phyloP scores from a whole-genome alignment of 2,888 invertebrate genomes.

The Sphinx pinastri region DNA sequence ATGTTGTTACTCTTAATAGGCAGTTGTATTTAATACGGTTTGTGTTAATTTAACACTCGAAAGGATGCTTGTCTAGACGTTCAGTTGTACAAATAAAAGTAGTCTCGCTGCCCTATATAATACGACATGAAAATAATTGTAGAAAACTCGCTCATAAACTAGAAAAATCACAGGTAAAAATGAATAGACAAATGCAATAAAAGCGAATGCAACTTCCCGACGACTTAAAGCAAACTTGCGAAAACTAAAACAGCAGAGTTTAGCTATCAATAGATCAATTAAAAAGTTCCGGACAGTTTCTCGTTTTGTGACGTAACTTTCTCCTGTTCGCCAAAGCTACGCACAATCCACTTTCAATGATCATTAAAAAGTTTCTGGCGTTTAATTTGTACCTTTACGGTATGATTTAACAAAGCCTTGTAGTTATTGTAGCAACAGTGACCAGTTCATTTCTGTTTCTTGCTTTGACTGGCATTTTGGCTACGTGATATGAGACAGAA shows the following conservation, averaged over 20 bases:
- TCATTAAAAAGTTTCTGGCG: slow-evolving; percentile 34
- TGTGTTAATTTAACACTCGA: no score
- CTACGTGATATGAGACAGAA: no score
- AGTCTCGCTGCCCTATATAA: no score
- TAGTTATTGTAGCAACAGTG: no score
- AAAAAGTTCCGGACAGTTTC: slow-evolving; percentile 31
- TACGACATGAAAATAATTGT: no score
- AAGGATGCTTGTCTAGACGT: no score
- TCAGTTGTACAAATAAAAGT: no score
- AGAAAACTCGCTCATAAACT: no score
- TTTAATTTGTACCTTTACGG: slow-evolving; percentile 25
- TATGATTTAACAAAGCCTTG: slow-evolving; percentile 7
- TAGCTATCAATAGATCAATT: slow-evolving; percentile 32
- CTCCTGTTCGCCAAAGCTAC: slow-evolving; percentile 23
- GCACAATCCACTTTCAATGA: slow-evolving; percentile 25
- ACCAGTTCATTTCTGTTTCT: no score
- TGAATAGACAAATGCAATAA: not conserved
- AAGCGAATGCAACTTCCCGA: slow-evolving; percentile 19
- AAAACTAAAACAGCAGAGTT: slow-evolving; percentile 22
- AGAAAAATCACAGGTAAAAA: not conserved
- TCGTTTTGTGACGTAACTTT: slow-evolving; percentile 27
- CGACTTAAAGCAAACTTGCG: slow-evolving; percentile 20
- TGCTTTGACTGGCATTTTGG: no score
- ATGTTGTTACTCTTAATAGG: no score
- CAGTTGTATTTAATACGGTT: no score